These are phyloP conservation scores for Acrossocheilus wenchowensis DNA, from an alignment of 2,797 vertebrate species.

Conservation along the genomic window DNA sequence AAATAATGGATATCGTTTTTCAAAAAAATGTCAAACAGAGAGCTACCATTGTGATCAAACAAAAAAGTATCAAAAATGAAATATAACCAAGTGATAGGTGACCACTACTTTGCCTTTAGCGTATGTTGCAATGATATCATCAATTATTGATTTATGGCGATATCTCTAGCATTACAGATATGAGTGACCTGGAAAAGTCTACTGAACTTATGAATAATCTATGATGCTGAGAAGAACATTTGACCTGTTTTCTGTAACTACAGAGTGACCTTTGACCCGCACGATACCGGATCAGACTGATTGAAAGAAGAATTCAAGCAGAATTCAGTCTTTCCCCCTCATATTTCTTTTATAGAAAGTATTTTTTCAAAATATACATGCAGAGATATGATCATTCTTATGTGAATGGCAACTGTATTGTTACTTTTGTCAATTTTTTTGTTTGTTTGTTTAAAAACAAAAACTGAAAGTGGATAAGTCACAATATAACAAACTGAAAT, in stretches of 20 bases:
- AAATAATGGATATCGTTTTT: background rate
- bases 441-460: background rate
- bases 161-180: constrained; percentile 22
- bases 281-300: background rate
- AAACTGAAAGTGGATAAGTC: background rate
- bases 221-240: constrained; percentile 22
- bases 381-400: background rate
- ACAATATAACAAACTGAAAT: background rate
- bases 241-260: constrained; percentile 21
- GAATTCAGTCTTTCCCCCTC: background rate
- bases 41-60: background rate
- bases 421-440: background rate
- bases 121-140: background rate
- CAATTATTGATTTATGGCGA: constrained; percentile 32
- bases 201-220: constrained; percentile 41
- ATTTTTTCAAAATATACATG: background rate
- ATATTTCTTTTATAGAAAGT: background rate
- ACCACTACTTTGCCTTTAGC: background rate
- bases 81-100: background rate
- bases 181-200: background rate
- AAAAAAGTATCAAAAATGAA: constrained; percentile 8
- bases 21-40: background rate
- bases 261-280: background rate
- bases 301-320: background rate
- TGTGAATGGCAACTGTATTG: background rate